Conservation (phyloP, 2,888 invertebrate genomes). For the Eubasilissa splendida region DNA sequence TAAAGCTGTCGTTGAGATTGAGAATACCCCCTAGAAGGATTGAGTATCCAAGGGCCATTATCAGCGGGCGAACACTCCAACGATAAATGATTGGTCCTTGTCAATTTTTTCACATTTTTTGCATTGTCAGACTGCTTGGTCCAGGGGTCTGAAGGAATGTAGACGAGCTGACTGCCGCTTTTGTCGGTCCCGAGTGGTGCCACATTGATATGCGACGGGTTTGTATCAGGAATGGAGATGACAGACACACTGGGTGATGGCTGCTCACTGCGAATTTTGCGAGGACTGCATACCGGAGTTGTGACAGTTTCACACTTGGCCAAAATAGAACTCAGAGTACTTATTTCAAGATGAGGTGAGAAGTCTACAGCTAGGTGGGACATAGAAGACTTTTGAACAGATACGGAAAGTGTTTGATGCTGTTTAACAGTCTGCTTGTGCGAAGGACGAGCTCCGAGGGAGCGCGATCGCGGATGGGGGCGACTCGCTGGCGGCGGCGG, state of each 20-base stretch:
- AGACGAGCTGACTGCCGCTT: constrained; percentile 64
- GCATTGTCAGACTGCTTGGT: constrained; percentile 62
- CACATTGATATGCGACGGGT: constrained; percentile 30
- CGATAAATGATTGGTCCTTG: constrained; percentile 51
- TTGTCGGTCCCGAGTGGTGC: constrained; percentile 60
- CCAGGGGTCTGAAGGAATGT: constrained; percentile 66
- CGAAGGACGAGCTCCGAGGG: constrained; percentile 61
- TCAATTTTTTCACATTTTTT: constrained; percentile 42
- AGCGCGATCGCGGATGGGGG: constrained; percentile 61
- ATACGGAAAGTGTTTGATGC: constrained; percentile 60
- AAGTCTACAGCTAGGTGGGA: constrained; percentile 61
- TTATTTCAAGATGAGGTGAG: constrained; percentile 59
- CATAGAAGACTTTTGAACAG: constrained; percentile 61
- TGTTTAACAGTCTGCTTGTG: constrained; percentile 61
- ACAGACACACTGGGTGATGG: constrained; percentile 65
- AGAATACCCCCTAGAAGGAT: constrained; percentile 43
- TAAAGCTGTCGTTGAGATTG: constrained; percentile 54
- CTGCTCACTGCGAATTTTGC: constrained; percentile 65
- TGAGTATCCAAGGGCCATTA: constrained; percentile 55
- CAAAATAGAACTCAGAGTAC: constrained; percentile 60
- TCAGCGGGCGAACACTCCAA: constrained; percentile 52
- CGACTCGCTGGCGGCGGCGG: constrained; percentile 57
- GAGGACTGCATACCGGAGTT: constrained; percentile 60
- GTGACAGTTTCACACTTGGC: constrained; percentile 54
- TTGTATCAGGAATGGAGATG: constrained; percentile 58